phyloP scores from a whole-genome alignment of 2,797 vertebrate species.

The Psittacula echo region DNA sequence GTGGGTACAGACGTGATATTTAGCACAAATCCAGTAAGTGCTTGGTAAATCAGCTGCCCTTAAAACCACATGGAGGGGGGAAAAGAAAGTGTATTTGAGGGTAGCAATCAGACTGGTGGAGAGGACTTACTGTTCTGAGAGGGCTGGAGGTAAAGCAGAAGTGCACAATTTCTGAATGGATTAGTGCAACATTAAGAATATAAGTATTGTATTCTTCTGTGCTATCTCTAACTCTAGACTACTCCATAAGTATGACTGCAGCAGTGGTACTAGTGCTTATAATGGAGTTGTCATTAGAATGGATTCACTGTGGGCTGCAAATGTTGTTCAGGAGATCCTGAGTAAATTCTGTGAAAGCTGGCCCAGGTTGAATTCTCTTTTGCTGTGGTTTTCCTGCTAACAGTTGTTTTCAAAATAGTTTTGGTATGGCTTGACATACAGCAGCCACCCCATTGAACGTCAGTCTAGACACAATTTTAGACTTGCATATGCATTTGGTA shows the following conservation, averaged over 20 bases:
- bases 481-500: neutral
- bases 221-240: neutral
- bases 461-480: neutral
- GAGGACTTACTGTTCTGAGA: neutral
- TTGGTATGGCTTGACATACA: neutral
- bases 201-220: neutral
- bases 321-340: neutral
- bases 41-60: neutral
- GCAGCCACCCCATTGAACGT: neutral
- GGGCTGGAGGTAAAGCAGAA: neutral
- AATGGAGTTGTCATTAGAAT: neutral
- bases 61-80: neutral
- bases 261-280: neutral
- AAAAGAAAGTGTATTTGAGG: neutral
- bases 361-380: neutral
- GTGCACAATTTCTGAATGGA: neutral
- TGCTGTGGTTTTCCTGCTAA: neutral
- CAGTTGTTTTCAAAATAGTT: neutral
- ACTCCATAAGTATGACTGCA: rapidly evolving
- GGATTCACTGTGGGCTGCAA: neutral
- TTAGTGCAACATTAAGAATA: neutral
- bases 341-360: neutral
- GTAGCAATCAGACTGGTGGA: neutral
- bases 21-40: neutral
- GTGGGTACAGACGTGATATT: neutral